A percentile compares a stretch with the other conserved stretches of the same genome.
Evolutionary conservation across 2,113 vertebrate species (phyloP).

Genomic region (Pachycephala philippinensis): DNA sequence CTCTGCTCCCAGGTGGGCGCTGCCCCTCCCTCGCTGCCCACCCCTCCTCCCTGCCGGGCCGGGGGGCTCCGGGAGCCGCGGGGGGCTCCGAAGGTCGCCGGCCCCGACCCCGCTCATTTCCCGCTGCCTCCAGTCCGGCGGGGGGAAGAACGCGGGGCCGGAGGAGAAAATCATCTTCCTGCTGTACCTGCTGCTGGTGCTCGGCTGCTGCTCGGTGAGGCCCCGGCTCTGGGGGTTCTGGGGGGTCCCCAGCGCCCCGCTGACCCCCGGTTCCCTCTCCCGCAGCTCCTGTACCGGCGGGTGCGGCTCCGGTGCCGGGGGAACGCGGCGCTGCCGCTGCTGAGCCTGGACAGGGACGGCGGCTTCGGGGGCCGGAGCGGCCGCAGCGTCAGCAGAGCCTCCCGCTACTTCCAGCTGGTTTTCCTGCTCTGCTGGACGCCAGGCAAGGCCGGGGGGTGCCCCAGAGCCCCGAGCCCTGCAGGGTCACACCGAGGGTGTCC

Average conservation of each 20-base stretch:
- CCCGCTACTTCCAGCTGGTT: conserved; percentile 71
- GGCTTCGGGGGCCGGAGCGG: conserved; percentile 35
- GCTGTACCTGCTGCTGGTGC: conserved; percentile 59
- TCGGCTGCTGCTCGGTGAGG: conserved; percentile 70
- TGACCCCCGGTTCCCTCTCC: accelerated
- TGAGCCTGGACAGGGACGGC: conserved; percentile 43
- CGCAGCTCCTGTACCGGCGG: conserved; percentile 74
- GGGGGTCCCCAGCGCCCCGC: not conserved
- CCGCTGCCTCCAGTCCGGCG: not conserved
- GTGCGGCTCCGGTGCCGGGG: conserved; percentile 64
- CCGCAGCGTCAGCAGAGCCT: conserved; percentile 19
- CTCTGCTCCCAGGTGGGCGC: not conserved
- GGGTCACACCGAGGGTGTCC: not conserved
- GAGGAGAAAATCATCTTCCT: conserved; percentile 41
- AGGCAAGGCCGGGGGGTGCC: conserved; percentile 23
- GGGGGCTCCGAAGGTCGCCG: not conserved
- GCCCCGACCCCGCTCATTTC: not conserved
- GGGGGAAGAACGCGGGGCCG: not conserved
- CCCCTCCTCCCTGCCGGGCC: not conserved
- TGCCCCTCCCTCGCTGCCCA: not conserved
- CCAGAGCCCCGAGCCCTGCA: not conserved
- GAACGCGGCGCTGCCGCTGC: conserved; percentile 25
- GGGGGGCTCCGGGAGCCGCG: not conserved
- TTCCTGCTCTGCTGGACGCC: conserved; percentile 80
- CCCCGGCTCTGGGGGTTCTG: accelerated